These are phyloP conservation scores for Porites lobata DNA, from an alignment of 92 coral and sea anemone species.

Conservation along the genomic window DNA sequence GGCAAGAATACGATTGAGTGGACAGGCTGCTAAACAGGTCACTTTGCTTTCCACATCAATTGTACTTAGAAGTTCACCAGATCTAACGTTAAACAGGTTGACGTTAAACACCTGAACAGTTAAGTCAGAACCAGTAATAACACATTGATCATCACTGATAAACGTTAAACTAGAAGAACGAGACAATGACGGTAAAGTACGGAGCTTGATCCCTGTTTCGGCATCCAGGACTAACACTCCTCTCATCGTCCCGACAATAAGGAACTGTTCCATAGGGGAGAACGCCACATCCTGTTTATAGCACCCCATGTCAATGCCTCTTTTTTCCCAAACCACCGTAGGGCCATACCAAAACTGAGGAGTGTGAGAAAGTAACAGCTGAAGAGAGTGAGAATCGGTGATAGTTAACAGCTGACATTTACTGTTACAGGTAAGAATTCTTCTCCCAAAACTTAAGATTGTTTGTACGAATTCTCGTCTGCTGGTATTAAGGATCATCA, in stretches of 20 bases:
- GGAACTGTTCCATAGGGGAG: constrained; percentile 14
- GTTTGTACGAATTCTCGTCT: constrained; percentile 1
- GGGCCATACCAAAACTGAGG: background rate
- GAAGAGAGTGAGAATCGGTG: background rate
- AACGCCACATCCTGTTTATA: background rate
- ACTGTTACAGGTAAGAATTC: constrained; percentile 17
- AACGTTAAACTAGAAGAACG: background rate
- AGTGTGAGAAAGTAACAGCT: background rate
- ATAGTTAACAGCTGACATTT: constrained; percentile 5
- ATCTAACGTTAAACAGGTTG: constrained; percentile 7
- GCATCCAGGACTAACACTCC: constrained; percentile 1
- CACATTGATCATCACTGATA: constrained; percentile 23
- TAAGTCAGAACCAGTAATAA: background rate
- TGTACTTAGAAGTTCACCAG: background rate
- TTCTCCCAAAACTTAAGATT: background rate
- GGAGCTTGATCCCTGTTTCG: constrained; percentile 8
- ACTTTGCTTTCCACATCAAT: background rate
- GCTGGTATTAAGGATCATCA: background rate
- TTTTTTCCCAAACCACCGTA: background rate
- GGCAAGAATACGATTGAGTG: constrained; percentile 6
- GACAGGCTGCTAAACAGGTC: constrained; percentile 13
- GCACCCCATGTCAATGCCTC: no score
- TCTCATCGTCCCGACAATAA: background rate
- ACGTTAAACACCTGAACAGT: background rate
- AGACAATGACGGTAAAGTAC: background rate